Base-by-base conservation (phyloP, 2,888 invertebrate genomes). In the Parnassius smintheus region DNA sequence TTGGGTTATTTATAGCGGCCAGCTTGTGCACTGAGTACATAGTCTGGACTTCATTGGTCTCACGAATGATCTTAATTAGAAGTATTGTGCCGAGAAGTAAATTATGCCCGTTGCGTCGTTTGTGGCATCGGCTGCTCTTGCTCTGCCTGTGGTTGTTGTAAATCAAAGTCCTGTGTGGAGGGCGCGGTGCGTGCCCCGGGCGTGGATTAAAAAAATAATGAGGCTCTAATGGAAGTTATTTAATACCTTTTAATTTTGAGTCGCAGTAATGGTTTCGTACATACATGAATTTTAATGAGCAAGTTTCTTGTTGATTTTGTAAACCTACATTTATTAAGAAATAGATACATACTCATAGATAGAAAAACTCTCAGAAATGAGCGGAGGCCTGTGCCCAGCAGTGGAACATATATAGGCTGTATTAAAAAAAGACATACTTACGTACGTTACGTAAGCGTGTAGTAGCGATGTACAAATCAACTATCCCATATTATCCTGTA, bases 51-150 rank as follows among this genome's bases (percentile, higher is more conserved):
- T 81, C 85, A 81, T 85, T 80, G 82, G 81, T 66, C 82, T 81
- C 85, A 86, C 86, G 88, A 85, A 85, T 87, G 87, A 88, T 88
- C 91, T 89, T 90, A 90, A 90, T 91, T 89, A 91, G 88, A 89
- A 87, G 86, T 83, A 89, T 90, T 90, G 89, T 91, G 76, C 78
- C 68, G 76, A 77, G 79, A 80, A 74, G 83, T 88, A 88, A 88
- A 85, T 86, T 86, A 89, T 85, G 78, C 71, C 75, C 72, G 76
- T 76, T 73, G 80, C 74, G 67, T 76, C 82, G 80, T 81, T 82
- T 80, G 81, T 79, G 70, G 70, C 68, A 13, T 49, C 13, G 49
- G 69, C 76, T 72, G 72, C 72, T 69, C 65, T 71, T 65, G 68
- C 71, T 68, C 70, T 65, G 65, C 68, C 59, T 62, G 66, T 67